Evolutionary conservation across 2,888 invertebrate genomes (phyloP).

Genomic region (Drosophila leonis): DNA sequence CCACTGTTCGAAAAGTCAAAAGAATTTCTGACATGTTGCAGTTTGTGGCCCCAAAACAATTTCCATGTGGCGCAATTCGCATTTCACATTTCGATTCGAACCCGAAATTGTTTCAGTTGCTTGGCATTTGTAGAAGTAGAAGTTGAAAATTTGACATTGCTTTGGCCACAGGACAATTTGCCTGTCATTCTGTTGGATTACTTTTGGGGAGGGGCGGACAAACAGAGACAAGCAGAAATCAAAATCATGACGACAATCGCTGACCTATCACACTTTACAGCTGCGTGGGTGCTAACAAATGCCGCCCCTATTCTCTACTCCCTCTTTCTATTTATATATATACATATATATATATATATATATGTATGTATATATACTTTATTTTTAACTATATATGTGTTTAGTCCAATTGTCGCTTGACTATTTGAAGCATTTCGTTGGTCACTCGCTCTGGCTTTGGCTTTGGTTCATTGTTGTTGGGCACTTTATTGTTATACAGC

Average conservation of each 20-base stretch:
- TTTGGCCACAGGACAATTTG: constrained; percentile 53
- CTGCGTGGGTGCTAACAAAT: constrained; percentile 36
- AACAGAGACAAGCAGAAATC: constrained; percentile 63
- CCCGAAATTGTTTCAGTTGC: constrained; percentile 18
- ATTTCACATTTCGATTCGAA: constrained; percentile 45
- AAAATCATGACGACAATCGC: constrained; percentile 68
- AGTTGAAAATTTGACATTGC: constrained; percentile 40
- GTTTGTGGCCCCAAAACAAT: constrained; percentile 51
- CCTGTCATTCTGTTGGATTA: constrained; percentile 44
- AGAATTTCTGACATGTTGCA: constrained; percentile 38
- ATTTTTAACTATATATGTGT: constrained; percentile 4
- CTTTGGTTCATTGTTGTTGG: constrained; percentile 32
- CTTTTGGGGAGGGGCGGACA: constrained; percentile 23
- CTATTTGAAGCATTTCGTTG: constrained; percentile 49
- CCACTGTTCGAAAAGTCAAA: neutral
- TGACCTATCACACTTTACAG: constrained; percentile 68
- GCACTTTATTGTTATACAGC: constrained; percentile 74
- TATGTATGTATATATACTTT: neutral
- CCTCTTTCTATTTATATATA: neutral
- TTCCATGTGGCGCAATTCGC: constrained; percentile 45
- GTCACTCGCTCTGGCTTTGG: constrained; percentile 36
- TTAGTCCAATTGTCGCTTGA: constrained; percentile 49
- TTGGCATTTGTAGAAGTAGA: constrained; percentile 8
- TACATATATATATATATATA: neutral
- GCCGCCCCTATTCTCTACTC: neutral